Percentiles rank a stretch among this genome's conserved stretches.
Conservation (phyloP, 2,797 vertebrate genomes). For the Linurgus olivaceus region DNA sequence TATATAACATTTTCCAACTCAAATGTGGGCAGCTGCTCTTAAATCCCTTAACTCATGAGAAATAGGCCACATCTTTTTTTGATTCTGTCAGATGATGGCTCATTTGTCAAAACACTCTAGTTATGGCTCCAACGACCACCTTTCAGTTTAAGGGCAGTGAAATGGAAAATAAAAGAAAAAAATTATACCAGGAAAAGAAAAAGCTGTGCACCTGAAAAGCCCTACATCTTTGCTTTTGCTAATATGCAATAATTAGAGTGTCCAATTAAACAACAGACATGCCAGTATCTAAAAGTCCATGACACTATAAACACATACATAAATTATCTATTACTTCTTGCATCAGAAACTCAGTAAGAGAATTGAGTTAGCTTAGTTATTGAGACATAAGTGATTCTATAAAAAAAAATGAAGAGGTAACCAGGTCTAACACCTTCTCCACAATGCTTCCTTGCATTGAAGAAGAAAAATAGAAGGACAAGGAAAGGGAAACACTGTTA, state of each 20-base stretch:
- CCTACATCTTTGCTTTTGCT: neutral
- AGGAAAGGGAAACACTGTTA: neutral
- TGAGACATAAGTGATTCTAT: neutral
- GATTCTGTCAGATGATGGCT: neutral
- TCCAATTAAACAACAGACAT: neutral
- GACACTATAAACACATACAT: neutral
- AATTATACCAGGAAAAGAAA: neutral
- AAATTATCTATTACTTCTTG: neutral
- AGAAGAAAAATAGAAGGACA: neutral
- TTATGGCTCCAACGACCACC: neutral
- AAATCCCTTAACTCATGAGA: neutral
- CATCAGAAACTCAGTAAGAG: neutral
- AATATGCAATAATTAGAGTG: neutral
- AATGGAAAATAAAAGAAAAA: constrained; percentile 13
- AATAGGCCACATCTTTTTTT: neutral
- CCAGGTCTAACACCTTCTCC: neutral
- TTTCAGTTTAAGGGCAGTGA: neutral
- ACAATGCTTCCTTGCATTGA: neutral
- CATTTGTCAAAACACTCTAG: neutral
- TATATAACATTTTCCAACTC: neutral
- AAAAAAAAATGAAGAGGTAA: neutral
- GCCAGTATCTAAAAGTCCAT: neutral
- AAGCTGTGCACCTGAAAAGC: neutral
- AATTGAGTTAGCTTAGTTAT: neutral
- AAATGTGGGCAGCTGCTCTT: neutral